These are phyloP conservation scores for Drosophila pruinosa DNA, from an alignment of 1,140 invertebrate species.

Conservation along the genomic window DNA sequence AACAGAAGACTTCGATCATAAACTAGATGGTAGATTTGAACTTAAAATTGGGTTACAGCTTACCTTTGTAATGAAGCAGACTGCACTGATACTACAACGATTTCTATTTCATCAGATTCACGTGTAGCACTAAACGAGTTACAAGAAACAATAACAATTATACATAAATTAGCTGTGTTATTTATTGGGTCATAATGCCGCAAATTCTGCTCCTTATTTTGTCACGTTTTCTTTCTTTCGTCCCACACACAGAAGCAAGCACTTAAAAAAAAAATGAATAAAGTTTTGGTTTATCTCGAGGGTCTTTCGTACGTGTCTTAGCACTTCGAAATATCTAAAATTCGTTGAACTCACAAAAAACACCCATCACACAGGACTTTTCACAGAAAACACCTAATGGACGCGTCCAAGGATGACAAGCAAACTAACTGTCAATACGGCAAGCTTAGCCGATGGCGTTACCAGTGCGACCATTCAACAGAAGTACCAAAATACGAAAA, in stretches of 20 bases:
- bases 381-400: background rate
- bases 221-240: background rate
- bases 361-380: background rate
- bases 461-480: conserved; percentile 1
- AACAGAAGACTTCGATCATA: background rate
- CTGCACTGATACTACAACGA: background rate
- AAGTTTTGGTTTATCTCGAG: conserved; percentile 15
- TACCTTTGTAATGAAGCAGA: background rate
- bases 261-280: conserved; percentile 29
- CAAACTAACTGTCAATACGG: conserved; percentile 42
- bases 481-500: background rate
- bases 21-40: background rate
- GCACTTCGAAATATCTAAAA: conserved; percentile 27
- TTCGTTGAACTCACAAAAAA: conserved; percentile 27
- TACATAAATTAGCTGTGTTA: background rate
- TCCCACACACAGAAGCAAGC: conserved; percentile 11
- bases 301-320: conserved; percentile 1
- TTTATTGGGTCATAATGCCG: background rate
- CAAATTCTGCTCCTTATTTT: background rate
- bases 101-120: conserved; percentile 2
- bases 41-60: background rate
- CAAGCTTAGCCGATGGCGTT: background rate
- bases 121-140: conserved; percentile 16
- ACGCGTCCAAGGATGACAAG: conserved; percentile 29
- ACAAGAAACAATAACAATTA: conserved; percentile 26